A percentile compares a stretch with the other conserved stretches of the same genome.
Conservation (phyloP, 2,888 invertebrate genomes). For the Acleris holmiana region DNA sequence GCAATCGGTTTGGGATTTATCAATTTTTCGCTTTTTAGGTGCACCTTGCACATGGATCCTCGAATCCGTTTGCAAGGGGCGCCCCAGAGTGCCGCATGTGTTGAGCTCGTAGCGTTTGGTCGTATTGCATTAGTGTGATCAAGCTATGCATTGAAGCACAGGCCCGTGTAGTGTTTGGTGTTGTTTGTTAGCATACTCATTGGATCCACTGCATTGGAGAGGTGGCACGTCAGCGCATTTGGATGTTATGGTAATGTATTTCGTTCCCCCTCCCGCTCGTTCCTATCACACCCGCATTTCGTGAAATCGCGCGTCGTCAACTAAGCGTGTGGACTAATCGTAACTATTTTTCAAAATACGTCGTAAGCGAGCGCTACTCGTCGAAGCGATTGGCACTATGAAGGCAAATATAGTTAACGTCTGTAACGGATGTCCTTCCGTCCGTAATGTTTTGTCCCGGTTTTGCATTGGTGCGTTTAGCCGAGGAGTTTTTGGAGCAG, state of each 20-base stretch:
- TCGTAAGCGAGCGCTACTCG: slow-evolving; percentile 63
- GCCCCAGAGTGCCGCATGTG: slow-evolving; percentile 79
- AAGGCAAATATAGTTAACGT: slow-evolving; percentile 62
- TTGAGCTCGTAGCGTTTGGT: slow-evolving; percentile 82
- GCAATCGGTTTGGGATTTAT: slow-evolving; percentile 79
- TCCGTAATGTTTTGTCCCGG: slow-evolving; percentile 74
- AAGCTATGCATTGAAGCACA: slow-evolving; percentile 79
- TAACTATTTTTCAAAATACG: slow-evolving; percentile 61
- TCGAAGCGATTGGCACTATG: slow-evolving; percentile 82
- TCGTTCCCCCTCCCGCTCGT: slow-evolving; percentile 74
- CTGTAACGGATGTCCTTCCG: slow-evolving; percentile 56
- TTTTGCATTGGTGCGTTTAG: slow-evolving; percentile 86
- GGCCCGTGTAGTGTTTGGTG: slow-evolving; percentile 82
- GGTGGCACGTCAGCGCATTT: slow-evolving; percentile 81
- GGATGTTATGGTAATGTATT: slow-evolving; percentile 81
- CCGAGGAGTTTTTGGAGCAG: slow-evolving; percentile 97
- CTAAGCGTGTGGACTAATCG: slow-evolving; percentile 76
- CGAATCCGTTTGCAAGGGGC: slow-evolving; percentile 77
- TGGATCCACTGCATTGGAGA: slow-evolving; percentile 82
- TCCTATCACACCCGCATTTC: slow-evolving; percentile 70
- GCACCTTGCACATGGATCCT: slow-evolving; percentile 76
- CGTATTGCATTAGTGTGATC: slow-evolving; percentile 81
- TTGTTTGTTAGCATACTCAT: slow-evolving; percentile 75
- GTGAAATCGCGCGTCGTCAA: slow-evolving; percentile 64
- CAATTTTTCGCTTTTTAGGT: slow-evolving; percentile 67